Base-by-base conservation (phyloP, 1,140 invertebrate genomes). In the Cepaea nemoralis region DNA sequence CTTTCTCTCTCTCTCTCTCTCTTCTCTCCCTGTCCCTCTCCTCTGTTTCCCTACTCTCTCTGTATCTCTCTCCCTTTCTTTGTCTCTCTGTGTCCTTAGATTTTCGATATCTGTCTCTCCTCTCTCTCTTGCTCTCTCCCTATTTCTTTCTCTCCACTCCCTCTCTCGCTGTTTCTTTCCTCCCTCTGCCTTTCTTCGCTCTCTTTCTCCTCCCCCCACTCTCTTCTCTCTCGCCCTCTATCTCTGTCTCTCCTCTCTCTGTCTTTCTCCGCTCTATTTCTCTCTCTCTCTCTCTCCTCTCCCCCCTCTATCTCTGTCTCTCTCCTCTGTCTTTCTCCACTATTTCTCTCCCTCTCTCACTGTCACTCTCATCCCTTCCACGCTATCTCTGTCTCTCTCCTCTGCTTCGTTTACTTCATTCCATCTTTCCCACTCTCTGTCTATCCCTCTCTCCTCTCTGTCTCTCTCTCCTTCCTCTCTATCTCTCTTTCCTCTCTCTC, bases 341-440 rank as follows among this genome's bases (percentile, higher is more conserved):
- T n/a, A n/a, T 73, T 35, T 73, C 37, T 40, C n/a, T 76, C 73
- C 48, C 16, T 50, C 45, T 76, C 19, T 76, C 73, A 48, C n/a
- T n/a, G n/a, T n/a, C n/a, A n/a, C n/a, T 24, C 48, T 39, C 42
- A 5, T 8, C 22, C n/a, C 39, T 76, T 16, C 48, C 73, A 48
- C 31, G 42, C 31, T 73, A 14, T 73, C 70, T 73, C 33, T 73
- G 19, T 73, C 33, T 73, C 70, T 73, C 33, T 73, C 33, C 37
- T 37, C 10, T 37, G 16, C 70, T 73, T 37, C n/a, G n/a, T n/a
- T n/a, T n/a, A n/a, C n/a, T n/a, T n/a, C n/a, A n/a, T n/a, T n/a
- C n/a, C n/a, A n/a, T n/a, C n/a, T n/a, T n/a, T n/a, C n/a, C n/a
- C n/a, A n/a, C n/a, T n/a, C n/a, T n/a, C n/a, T n/a, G n/a, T n/a